Evolutionary conservation across 1,140 invertebrate genomes (phyloP).

Genomic region (Musca vetustissima): DNA sequence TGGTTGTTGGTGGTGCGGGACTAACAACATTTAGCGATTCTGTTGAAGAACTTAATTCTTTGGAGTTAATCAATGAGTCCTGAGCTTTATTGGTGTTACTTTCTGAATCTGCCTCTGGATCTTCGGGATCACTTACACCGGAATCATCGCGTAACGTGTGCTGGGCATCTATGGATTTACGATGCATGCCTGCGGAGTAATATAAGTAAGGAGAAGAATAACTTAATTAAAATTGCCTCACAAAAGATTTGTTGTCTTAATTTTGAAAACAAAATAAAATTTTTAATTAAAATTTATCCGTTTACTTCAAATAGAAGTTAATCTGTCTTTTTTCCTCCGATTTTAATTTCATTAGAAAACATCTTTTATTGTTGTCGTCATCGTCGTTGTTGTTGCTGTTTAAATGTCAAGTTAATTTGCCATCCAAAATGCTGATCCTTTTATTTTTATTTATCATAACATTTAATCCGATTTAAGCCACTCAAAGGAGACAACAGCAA

Average conservation of each 20-base stretch:
- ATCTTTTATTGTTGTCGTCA: no score
- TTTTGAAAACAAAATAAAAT: not conserved
- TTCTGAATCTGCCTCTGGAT: slow-evolving; percentile 39
- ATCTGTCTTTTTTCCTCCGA: no score
- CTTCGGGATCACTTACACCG: slow-evolving; percentile 55
- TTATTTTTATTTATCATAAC: not conserved
- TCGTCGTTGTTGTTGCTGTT: not conserved
- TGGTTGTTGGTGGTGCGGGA: slow-evolving; percentile 35
- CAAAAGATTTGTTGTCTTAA: not conserved
- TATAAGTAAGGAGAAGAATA: not conserved
- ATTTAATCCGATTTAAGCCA: slow-evolving; percentile 26
- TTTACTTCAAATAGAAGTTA: no score
- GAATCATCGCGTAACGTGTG: slow-evolving; percentile 85
- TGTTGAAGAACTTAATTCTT: slow-evolving; percentile 43
- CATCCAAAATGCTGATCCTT: not conserved
- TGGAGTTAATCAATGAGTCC: slow-evolving; percentile 34
- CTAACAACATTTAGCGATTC: slow-evolving; percentile 51
- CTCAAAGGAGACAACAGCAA: slow-evolving; percentile 26
- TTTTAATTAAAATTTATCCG: slow-evolving; percentile 9
- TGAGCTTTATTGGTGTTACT: slow-evolving; percentile 47
- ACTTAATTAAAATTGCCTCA: not conserved
- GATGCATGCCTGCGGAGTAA: slow-evolving; percentile 90
- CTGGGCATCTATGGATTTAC: slow-evolving; percentile 95
- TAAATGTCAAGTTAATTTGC: slow-evolving; percentile 23
- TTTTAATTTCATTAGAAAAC: no score